Percentiles rank a stretch among this genome's conserved stretches.
phyloP scores from a whole-genome alignment of 2,888 invertebrate species.

The Operophtera brumata region DNA sequence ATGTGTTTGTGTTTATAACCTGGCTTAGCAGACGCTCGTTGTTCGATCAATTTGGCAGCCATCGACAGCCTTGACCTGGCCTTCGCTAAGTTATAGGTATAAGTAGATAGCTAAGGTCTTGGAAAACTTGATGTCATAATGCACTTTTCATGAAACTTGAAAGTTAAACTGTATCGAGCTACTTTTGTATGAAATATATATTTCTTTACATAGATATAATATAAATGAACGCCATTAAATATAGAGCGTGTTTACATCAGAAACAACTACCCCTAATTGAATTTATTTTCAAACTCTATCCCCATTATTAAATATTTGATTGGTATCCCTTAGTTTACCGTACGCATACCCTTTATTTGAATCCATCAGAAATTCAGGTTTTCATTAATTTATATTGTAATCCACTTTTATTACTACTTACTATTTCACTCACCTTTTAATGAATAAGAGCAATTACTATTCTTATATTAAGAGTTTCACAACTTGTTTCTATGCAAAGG shows the following conservation, averaged over 20 bases:
- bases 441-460: constrained; percentile 23
- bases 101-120: neutral
- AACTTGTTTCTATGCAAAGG: too few species aligned
- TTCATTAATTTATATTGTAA: constrained; percentile 26
- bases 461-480: too few species aligned
- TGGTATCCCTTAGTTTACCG: constrained; percentile 20
- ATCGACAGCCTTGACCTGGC: constrained; percentile 10
- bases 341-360: constrained; percentile 4
- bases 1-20: constrained; percentile 15
- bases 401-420: too few species aligned
- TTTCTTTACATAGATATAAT: neutral
- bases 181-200: neutral
- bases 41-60: neutral
- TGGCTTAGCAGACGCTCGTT: constrained; percentile 12
- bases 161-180: neutral
- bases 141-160: neutral
- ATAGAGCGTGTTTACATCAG: neutral
- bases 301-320: constrained; percentile 23
- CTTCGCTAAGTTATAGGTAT: constrained; percentile 4
- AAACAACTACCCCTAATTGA: constrained; percentile 3
- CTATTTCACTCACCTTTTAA: constrained; percentile 12
- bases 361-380: constrained; percentile 26
- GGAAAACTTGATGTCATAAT: neutral
- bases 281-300: constrained; percentile 3
- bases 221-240: neutral